phyloP scores from a whole-genome alignment of 2,113 vertebrate genomes.

The Melanerpes formicivorus region DNA sequence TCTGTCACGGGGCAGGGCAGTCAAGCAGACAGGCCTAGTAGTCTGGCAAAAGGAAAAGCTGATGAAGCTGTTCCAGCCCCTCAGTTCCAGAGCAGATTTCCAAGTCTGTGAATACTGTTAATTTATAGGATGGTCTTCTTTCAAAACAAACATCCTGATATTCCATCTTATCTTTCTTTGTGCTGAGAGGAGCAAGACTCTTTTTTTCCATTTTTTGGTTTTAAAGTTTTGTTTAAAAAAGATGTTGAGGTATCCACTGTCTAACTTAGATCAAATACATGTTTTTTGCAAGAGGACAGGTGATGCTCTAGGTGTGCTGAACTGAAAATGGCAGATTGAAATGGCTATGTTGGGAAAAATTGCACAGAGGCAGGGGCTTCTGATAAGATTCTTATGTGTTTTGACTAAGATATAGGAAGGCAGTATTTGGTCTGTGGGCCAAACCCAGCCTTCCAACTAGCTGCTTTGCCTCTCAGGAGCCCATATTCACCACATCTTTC shows the following conservation, averaged over 20 bases:
- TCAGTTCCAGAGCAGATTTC: neutral
- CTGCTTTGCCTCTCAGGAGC: conserved; percentile 18
- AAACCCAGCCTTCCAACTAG: conserved; percentile 3
- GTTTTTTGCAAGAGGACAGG: neutral
- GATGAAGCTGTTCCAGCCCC: neutral
- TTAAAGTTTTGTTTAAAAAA: neutral
- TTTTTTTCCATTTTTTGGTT: neutral
- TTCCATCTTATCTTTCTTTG: neutral
- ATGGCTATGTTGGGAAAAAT: neutral
- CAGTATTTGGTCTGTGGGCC: neutral
- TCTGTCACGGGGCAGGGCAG: neutral
- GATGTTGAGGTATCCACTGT: neutral
- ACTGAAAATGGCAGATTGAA: neutral
- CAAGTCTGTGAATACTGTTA: conserved; percentile 40
- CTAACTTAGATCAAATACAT: neutral
- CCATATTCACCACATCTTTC: neutral
- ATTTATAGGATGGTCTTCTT: neutral
- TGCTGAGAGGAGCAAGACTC: neutral
- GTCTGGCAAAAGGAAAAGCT: conserved; percentile 15
- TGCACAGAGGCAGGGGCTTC: neutral
- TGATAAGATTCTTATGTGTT: neutral
- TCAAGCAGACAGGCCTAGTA: neutral
- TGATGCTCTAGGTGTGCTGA: neutral
- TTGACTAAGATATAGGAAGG: neutral
- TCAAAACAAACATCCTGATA: neutral